phyloP scores from a whole-genome alignment of 2,888 invertebrate genomes.

The Lepidonotus clava region DNA sequence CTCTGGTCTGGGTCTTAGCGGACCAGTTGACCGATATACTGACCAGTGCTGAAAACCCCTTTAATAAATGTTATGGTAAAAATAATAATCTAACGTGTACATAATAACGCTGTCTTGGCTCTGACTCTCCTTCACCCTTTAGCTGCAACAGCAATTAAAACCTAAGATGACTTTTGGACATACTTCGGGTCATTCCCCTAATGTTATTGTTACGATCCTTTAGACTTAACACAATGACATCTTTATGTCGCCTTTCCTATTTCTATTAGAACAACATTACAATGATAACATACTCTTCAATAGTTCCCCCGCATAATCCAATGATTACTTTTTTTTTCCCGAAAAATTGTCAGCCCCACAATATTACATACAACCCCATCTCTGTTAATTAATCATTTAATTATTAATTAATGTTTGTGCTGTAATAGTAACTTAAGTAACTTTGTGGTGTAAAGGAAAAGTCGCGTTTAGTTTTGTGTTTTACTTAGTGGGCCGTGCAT shows the following conservation, averaged over 20 bases:
- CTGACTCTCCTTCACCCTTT: conserved; percentile 14
- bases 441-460: background rate
- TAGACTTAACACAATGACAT: background rate
- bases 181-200: background rate
- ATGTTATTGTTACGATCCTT: background rate
- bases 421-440: too few relatives aligned
- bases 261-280: background rate
- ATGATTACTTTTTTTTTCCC: too few relatives aligned
- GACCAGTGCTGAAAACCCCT: too few relatives aligned
- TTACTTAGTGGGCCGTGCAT: conserved; percentile 17
- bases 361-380: too few relatives aligned
- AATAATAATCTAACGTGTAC: conserved; percentile 48
- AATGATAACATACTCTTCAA: background rate
- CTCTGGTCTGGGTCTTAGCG: too few relatives aligned
- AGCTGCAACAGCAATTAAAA: background rate
- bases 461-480: background rate
- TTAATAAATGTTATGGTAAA: too few relatives aligned
- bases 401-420: too few relatives aligned
- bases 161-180: conserved; percentile 43
- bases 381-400: too few relatives aligned
- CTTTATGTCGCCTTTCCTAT: background rate
- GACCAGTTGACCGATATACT: too few relatives aligned
- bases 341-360: too few relatives aligned
- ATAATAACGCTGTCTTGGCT: conserved; percentile 11
- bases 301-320: too few relatives aligned